Base-by-base conservation (phyloP, 2,113 vertebrate species). In the Rallus limicola region DNA sequence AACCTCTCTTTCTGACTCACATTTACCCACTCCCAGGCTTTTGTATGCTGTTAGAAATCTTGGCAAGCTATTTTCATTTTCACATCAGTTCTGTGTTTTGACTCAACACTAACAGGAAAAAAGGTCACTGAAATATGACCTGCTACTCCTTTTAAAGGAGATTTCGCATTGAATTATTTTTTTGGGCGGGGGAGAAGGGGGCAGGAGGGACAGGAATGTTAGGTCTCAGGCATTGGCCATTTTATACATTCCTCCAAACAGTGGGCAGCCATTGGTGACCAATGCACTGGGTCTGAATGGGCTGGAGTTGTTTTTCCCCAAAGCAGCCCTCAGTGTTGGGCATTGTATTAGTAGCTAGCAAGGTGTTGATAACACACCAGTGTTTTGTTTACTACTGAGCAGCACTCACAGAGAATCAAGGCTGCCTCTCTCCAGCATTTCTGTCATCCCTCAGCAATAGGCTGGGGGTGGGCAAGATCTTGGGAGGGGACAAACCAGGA, bases 1-100 rank as follows among this genome's bases (percentile, higher is more conserved):
- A 90, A 75, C 23, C 28, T 94, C 33, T 94, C 63, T 59, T 93
- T 95, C 82, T 90, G 86, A 95, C 70, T 95, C 93, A 85, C 15
- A 10, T 58, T 91, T 76, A 84, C 81, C 74, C 34, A 72, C 52
- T 60, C 24, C 14, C 56, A 93, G 77, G 58, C 14, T 36, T 86
- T 79, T 69, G 53, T 44, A 40, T 18, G 25, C 67, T 65, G 26
- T 23, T 85, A 24, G 44, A 88, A 75, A 70, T 78, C 71, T 86
- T 52, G 64, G 88, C 71, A 83, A 90, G 52, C 72, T 88, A 48
- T 75, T 94, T 79, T 90, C 50, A 76, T 90, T 95, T 97, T 94
- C 75, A 90, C 26, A 20, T 94, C 64, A 83, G 82, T 83, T 86
- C 86, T 6, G 1, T 59, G 74, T 92, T 96, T 93, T 95, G 82